These are phyloP conservation scores for Narcine bancroftii DNA, from an alignment of 2,113 vertebrate genomes.

Conservation along the genomic window DNA sequence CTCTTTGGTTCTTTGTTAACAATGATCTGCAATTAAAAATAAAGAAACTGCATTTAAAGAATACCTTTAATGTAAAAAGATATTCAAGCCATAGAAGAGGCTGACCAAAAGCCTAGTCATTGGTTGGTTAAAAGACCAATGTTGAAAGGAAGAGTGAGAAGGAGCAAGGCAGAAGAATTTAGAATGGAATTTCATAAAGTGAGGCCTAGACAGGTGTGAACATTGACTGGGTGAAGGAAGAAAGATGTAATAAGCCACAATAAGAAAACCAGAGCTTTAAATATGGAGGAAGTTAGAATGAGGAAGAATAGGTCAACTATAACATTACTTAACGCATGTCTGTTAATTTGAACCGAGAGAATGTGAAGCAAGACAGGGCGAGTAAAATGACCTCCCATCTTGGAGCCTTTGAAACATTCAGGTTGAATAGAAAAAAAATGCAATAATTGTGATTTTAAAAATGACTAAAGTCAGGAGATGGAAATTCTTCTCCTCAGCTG, in stretches of 20 bases:
- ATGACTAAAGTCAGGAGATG: too few species aligned
- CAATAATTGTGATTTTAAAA: too few species aligned
- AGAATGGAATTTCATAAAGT: neutral
- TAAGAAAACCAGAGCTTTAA: neutral
- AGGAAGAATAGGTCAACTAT: neutral
- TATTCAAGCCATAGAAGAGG: neutral
- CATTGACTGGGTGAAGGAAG: neutral
- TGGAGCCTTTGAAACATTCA: too few species aligned
- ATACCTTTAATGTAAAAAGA: neutral
- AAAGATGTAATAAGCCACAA: neutral
- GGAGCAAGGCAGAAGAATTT: neutral
- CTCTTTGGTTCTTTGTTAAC: slow-evolving; percentile 83
- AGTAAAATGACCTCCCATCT: too few species aligned
- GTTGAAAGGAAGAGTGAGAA: neutral
- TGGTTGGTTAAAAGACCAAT: neutral
- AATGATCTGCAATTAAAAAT: slow-evolving; percentile 65
- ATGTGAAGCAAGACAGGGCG: too few species aligned
- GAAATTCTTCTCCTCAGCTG: too few species aligned
- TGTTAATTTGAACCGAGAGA: too few species aligned
- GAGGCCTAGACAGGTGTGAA: too few species aligned
- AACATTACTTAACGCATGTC: neutral
- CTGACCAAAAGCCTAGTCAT: neutral
- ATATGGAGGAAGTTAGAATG: neutral
- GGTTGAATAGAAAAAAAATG: too few species aligned
- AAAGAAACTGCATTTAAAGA: neutral